Base-by-base conservation (phyloP, 2,888 invertebrate species). In the Noctua comes region DNA sequence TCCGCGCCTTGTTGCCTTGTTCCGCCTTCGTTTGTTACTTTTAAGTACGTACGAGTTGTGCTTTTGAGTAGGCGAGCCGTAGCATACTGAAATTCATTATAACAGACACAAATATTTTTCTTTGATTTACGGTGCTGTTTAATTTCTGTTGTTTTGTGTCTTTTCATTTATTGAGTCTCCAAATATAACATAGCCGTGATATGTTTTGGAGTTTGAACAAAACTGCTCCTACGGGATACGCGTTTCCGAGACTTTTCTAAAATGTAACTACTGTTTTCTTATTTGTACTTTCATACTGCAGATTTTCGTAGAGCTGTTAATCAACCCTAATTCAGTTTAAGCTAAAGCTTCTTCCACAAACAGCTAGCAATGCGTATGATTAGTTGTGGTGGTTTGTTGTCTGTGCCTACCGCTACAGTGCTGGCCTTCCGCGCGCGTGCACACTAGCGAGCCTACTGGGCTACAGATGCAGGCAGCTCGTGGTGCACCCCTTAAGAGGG, bases 381-480 rank as follows among this genome's bases (percentile, higher is more conserved):
- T n/a, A 57, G 18, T 72, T n/a, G 16, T 54, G 43, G 1, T 40
- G 65, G 7, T 65, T 27, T 21, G 16, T 59, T 57, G 68, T 59
- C 27, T 43, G 46, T 13, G 24, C 73, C 11, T 59, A 74, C 43
- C 31, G 40, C 31, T 69, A 68, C 57, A 46, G 43, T 31, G 57
- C 27, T 57, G 57, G 36, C 16, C 27, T 40, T 16, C 46, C n/a
- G 68, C 59, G 73, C 51, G 21, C 51, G 54, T 24, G 0, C 54
- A 75, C 88, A 73, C 85, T 82, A 75, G 85, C 80, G 75, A 6
- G 27, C 36, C 51, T 78, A 77, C 79, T 46, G 71, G 59, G 43
- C 36, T 51, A 27, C 88, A 88, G 73, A 79, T 82, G 82, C 73
- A 54, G 36, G 36, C 68, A 31, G 83, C 66, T 70, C 83, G 66